phyloP scores from a whole-genome alignment of 2,797 vertebrate genomes.

The Cryptoblepharus egeriae region DNA sequence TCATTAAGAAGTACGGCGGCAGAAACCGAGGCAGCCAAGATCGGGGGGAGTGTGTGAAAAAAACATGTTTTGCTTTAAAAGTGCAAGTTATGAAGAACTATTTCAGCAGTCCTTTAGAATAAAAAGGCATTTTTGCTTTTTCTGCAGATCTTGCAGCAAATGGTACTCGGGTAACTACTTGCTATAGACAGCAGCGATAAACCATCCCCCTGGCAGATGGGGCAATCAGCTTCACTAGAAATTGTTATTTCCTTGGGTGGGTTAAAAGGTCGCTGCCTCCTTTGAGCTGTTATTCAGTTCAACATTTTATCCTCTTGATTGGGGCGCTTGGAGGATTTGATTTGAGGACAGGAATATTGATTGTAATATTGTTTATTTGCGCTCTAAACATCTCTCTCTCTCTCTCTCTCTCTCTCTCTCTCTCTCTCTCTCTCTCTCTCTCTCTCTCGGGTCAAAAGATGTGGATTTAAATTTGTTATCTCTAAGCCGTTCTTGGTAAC shows the following conservation, averaged over 20 bases:
- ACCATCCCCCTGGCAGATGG: constrained; percentile 1
- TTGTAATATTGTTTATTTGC: neutral
- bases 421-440: neutral
- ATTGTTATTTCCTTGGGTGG: constrained; percentile 18
- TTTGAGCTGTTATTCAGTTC: constrained; percentile 12
- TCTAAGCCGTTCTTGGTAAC: neutral
- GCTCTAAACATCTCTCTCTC: neutral
- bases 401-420: neutral
- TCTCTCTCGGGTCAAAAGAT: neutral
- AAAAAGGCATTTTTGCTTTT: neutral
- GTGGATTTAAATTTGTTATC: constrained; percentile 35
- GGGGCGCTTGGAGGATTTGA: constrained; percentile 24
- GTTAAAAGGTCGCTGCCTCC: neutral
- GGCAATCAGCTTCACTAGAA: constrained; percentile 16
- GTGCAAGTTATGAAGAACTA: neutral
- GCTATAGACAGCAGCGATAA: neutral
- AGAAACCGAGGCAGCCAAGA: neutral
- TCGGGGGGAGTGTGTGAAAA: too few relatives aligned
- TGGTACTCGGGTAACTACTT: constrained; percentile 3
- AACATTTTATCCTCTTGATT: constrained; percentile 32
- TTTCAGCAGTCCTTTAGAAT: constrained; percentile 10
- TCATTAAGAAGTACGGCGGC: constrained; percentile 12
- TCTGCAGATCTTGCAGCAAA: constrained; percentile 15
- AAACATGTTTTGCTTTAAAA: neutral
- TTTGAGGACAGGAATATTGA: constrained; percentile 31